These are phyloP conservation scores for Pluvianellus socialis DNA, from an alignment of 2,113 vertebrate genomes.

Conservation along the genomic window DNA sequence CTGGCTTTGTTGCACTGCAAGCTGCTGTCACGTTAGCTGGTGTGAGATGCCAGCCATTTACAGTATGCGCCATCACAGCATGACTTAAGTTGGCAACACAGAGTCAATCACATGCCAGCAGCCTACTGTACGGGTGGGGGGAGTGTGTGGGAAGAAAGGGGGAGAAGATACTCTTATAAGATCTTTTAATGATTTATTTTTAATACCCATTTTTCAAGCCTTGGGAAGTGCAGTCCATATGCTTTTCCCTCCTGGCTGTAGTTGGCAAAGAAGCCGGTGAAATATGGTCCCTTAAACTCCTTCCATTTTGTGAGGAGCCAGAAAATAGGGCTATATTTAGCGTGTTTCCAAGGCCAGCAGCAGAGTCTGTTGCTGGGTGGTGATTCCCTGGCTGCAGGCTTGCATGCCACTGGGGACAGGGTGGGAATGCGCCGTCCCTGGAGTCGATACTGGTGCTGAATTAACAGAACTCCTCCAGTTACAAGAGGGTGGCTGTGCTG, in stretches of 20 bases:
- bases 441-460: neutral
- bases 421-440: neutral
- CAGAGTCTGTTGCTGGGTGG: conserved; percentile 26
- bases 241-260: conserved; percentile 37
- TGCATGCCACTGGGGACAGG: neutral
- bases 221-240: conserved; percentile 14
- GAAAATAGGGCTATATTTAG: conserved; percentile 44
- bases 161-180: conserved; percentile 19
- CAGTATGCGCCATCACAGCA: conserved; percentile 29
- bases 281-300: neutral
- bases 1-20: neutral
- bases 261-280: conserved; percentile 31
- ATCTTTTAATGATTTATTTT: conserved; percentile 49
- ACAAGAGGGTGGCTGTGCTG: neutral
- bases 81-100: conserved; percentile 53
- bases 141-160: conserved; percentile 29
- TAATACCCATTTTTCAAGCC: conserved; percentile 22
- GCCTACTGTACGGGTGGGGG: conserved; percentile 34
- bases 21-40: neutral
- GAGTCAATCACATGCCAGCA: conserved; percentile 53
- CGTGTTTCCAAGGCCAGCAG: conserved; percentile 24
- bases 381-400: conserved; percentile 37
- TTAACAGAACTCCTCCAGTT: neutral
- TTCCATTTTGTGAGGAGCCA: neutral
- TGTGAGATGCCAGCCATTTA: conserved; percentile 66